These are phyloP conservation scores for Meloidogyne hapla DNA, from an alignment of 1,140 invertebrate genomes.

Conservation along the genomic window DNA sequence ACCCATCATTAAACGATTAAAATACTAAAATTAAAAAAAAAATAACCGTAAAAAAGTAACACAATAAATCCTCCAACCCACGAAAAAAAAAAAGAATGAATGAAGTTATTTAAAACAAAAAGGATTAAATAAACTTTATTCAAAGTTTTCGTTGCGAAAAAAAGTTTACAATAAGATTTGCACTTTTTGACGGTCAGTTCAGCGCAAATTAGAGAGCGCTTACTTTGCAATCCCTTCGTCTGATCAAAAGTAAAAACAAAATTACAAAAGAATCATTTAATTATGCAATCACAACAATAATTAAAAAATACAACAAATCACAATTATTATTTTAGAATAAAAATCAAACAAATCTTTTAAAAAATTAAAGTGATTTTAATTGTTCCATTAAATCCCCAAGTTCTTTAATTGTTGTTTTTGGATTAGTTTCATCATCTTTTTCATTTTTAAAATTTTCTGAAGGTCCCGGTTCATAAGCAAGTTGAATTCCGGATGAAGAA, in stretches of 20 bases:
- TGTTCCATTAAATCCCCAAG: not conserved
- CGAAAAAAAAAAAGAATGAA: no score
- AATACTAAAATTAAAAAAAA: no score
- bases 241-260: no score
- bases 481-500: not conserved
- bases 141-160: not conserved
- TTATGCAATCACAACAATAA: not conserved
- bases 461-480: not conserved
- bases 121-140: not conserved
- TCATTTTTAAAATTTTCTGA: not conserved
- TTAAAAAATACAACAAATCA: not conserved
- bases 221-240: no score
- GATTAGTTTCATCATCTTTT: not conserved
- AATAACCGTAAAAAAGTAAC: no score
- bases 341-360: not conserved
- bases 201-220: no score
- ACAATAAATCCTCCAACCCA: no score
- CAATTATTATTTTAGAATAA: not conserved
- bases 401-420: not conserved
- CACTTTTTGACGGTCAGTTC: no score
- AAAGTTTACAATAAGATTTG: not conserved
- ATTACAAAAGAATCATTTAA: not conserved
- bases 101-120: no score
- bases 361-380: not conserved
- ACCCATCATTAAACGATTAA: no score